Evolutionary conservation across 2,797 vertebrate species (phyloP), one percentile per base, ranked within the genome.

Genomic region (Neomorphus geoffroyi): DNA sequence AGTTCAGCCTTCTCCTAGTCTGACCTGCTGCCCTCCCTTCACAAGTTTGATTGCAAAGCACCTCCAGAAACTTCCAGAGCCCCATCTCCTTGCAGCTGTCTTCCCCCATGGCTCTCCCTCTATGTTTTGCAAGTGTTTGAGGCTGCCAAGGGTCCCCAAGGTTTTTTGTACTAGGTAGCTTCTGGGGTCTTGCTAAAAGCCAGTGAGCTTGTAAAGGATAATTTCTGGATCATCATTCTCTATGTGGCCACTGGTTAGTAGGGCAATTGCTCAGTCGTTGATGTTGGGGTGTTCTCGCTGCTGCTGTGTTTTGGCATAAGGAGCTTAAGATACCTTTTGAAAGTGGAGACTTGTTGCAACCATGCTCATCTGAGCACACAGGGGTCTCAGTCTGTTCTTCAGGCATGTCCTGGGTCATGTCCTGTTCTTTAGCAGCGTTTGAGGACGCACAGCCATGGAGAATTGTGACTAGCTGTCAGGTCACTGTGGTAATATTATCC

Each of bases 41-140:
- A 37, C 85, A 98, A 98, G 97, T 72, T 73, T 96, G 96, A 96
- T 97, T 88, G 69, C 64, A 30, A 98, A 96, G 87, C 95, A 96
- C 53, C 96, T 98, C 14, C 96, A 96, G 86, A 96, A 96, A 97
- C 48, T 95, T 98, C 86, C 98, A 96, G 92, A 97, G 84, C 56
- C 89, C 90, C 21, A 96, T 95, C 88, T 95, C 85, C 12, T 97
- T 98, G 79, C 97, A 98, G 91, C 96, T 98, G 57, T 93, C 97
- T 92, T 98, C 98, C 85, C 91, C 97, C 39, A 66, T 95, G 94
- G 78, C 53, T 71, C 97, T 92, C n/a, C n/a, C 80, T 96, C 97
- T 96, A 97, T 97, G 96, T 95, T 96, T 95, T 48, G 90, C 93
- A 74, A 97, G 98, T 98, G 96, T 53, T 86, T 43, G 67, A 82